Evolutionary conservation across 2,797 vertebrate genomes (phyloP).

Genomic region (Pampus argenteus): DNA sequence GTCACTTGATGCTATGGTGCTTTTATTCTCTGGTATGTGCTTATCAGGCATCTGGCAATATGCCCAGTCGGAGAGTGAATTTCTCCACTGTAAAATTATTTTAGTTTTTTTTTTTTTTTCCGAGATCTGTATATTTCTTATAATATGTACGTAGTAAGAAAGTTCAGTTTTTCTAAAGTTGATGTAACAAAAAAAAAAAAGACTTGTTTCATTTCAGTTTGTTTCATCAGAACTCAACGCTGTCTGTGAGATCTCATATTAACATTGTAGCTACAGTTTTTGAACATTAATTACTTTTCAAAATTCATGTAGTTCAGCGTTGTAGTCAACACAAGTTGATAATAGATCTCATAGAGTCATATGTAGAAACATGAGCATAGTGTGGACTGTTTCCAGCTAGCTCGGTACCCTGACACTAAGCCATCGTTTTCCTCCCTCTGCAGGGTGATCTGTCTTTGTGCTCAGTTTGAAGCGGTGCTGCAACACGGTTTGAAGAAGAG

Average conservation of each 20-base stretch:
- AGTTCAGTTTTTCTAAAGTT: neutral
- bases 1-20: neutral
- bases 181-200: neutral
- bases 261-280: conserved; percentile 9
- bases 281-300: neutral
- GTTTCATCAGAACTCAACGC: neutral
- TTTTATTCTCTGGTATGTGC: neutral
- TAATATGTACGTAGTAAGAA: neutral
- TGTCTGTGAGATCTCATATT: conserved; percentile 13
- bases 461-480: conserved; percentile 95
- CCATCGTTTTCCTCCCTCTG: conserved; percentile 46
- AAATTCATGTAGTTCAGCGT: neutral
- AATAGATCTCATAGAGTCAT: neutral
- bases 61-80: neutral
- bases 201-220: too few relatives aligned
- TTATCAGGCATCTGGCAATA: neutral
- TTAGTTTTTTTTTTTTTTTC: neutral
- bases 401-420: neutral
- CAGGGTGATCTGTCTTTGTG: conserved; percentile 98
- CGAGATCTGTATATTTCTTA: neutral
- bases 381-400: too few relatives aligned
- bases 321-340: conserved; percentile 8
- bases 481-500: conserved; percentile 96
- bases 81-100: neutral
- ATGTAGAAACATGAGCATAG: neutral